Conservation (phyloP, 2,888 invertebrate species). For the Drosophila putrida region DNA sequence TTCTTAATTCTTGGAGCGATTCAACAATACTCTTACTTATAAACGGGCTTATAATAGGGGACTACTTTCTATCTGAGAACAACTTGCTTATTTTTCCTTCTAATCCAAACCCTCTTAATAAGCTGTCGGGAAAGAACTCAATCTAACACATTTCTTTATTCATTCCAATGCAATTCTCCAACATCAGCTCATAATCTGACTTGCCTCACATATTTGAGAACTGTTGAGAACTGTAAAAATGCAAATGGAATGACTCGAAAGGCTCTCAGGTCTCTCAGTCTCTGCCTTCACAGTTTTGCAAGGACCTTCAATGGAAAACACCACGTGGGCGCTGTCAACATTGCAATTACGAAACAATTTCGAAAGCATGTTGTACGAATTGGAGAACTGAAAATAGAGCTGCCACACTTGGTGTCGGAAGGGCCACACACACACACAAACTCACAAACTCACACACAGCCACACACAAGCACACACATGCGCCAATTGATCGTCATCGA, state of each 20-base stretch:
- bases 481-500: constrained; percentile 52
- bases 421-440: constrained; percentile 3
- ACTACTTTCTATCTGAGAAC: too few species aligned
- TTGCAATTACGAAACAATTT: constrained; percentile 80
- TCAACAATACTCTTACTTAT: too few species aligned
- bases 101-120: too few species aligned
- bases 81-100: too few species aligned
- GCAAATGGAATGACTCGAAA: constrained; percentile 27
- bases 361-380: constrained; percentile 73
- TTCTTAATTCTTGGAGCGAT: too few species aligned
- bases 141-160: background rate
- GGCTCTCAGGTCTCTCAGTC: background rate
- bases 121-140: background rate
- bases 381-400: constrained; percentile 54
- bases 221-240: constrained; percentile 17
- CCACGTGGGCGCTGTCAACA: constrained; percentile 60
- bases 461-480: constrained; percentile 17
- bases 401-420: constrained; percentile 3
- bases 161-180: background rate
- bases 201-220: constrained; percentile 19
- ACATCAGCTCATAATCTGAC: constrained; percentile 19
- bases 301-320: constrained; percentile 35
- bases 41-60: too few species aligned
- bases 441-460: background rate
- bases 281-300: background rate